Evolutionary conservation across 2,797 vertebrate species (phyloP).

Genomic region (Liparis tanakae): DNA sequence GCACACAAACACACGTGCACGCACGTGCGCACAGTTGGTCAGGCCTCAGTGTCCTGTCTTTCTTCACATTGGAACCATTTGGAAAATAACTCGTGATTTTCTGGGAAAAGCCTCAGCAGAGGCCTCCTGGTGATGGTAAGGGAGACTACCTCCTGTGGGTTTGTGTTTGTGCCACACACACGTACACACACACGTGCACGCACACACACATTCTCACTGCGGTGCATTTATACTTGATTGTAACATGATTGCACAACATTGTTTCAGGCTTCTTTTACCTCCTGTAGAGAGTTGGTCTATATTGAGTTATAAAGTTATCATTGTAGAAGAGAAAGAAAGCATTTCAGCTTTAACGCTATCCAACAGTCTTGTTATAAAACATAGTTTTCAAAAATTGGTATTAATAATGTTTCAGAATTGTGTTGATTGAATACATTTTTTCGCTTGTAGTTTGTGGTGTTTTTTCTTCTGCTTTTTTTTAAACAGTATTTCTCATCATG

Average conservation of each 20-base stretch:
- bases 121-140: slow-evolving; percentile 76
- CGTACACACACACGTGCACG: slow-evolving; percentile 19
- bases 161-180: slow-evolving; percentile 51
- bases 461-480: not conserved
- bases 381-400: not conserved
- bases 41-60: slow-evolving; percentile 66
- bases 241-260: slow-evolving; percentile 60
- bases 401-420: not conserved
- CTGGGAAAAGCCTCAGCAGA: slow-evolving; percentile 75
- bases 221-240: slow-evolving; percentile 46
- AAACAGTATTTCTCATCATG: not conserved
- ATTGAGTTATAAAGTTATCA: slow-evolving; percentile 39
- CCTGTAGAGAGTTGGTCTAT: slow-evolving; percentile 41
- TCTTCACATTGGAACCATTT: slow-evolving; percentile 78
- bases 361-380: not conserved
- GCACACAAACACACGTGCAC: slow-evolving; percentile 9
- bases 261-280: slow-evolving; percentile 49
- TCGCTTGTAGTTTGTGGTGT: not conserved
- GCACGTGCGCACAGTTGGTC: slow-evolving; percentile 17
- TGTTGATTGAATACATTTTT: not conserved
- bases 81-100: slow-evolving; percentile 71
- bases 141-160: slow-evolving; percentile 67
- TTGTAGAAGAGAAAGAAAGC: slow-evolving; percentile 11
- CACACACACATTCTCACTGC: slow-evolving; percentile 23
- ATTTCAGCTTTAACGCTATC: not conserved